phyloP scores from a whole-genome alignment of 92 coral and sea anemone genomes.

The Chrysogorgia sp. region DNA sequence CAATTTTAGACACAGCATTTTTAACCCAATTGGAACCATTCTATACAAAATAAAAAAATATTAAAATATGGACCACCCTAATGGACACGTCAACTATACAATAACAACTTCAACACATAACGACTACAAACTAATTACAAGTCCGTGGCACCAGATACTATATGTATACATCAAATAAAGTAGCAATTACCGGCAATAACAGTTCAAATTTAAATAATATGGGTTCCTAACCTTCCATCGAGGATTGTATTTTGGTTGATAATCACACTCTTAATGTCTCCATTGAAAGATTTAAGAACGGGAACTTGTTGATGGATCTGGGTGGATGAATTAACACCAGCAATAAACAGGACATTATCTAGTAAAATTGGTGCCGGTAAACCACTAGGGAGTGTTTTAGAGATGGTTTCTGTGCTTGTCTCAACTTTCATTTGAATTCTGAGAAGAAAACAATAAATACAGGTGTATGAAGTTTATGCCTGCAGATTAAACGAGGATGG shows the following conservation, averaged over 20 bases:
- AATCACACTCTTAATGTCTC: slow-evolving; percentile 66
- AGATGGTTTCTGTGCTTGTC: slow-evolving; percentile 36
- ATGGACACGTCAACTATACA: no score
- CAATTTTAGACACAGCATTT: no score
- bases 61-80: no score
- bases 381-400: slow-evolving; percentile 49
- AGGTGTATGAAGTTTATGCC: no score
- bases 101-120: no score
- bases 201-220: background rate
- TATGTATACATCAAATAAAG: no score
- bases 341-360: slow-evolving; percentile 75
- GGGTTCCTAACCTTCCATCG: slow-evolving; percentile 4
- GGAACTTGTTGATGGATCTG: slow-evolving; percentile 70
- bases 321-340: slow-evolving; percentile 61
- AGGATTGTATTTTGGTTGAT: slow-evolving; percentile 66
- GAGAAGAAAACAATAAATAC: background rate
- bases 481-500: no score
- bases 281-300: slow-evolving; percentile 69
- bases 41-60: no score
- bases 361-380: slow-evolving; percentile 66
- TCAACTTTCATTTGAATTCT: slow-evolving; percentile 41
- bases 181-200: no score
- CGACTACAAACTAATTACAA: no score
- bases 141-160: no score
- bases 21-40: no score